Evolutionary conservation across 2,797 vertebrate genomes (phyloP), one percentile per base, ranked within the genome.

Genomic region (Ctenopoma multispine): DNA sequence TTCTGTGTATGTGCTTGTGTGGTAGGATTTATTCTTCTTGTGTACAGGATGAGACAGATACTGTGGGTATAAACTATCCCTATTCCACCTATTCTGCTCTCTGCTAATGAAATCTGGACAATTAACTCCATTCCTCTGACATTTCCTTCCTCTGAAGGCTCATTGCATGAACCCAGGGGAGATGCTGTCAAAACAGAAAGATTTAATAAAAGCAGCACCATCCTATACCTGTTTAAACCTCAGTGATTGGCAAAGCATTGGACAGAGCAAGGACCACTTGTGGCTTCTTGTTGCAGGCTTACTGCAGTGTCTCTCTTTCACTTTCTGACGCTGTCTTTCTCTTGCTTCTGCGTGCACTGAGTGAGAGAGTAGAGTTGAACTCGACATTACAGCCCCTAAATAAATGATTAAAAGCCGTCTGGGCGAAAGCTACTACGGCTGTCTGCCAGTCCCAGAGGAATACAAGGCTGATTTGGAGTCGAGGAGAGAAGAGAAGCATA

Each of bases 331-430:
- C 72, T 70, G 34, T 43, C 40, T 49, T 48, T 63, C 55, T 66
- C 72, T 59, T 21, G 12, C 74, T 66, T 82, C 69, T n/a, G 46
- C 18, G 5, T 57, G 41, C 63, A 63, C 70, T 75, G 69, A 84
- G 75, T 71, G 60, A 50, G 63, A 79, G 43, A 57, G 77, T 58
- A 79, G 43, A 57, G 77, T 58, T 67, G 17, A 79, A 85, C 66
- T 81, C 44, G 4, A 79, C 77, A 75, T 87, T 83, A 85, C 46
- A 81, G 69, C 51, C 69, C 74, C 53, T 92, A 83, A 92, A 92
- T 93, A 90, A 91, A 90, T 92, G 72, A 92, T 90, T 89, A 92
- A 89, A 89, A 90, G 79, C 62, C n/a, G 83, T 90, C 89, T 90
- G 82, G 85, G 74, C 31, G 12, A 50, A 51, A 72, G 80, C 82